Evolutionary conservation across 1,140 invertebrate species (phyloP).

Genomic region (Patella vulgata): DNA sequence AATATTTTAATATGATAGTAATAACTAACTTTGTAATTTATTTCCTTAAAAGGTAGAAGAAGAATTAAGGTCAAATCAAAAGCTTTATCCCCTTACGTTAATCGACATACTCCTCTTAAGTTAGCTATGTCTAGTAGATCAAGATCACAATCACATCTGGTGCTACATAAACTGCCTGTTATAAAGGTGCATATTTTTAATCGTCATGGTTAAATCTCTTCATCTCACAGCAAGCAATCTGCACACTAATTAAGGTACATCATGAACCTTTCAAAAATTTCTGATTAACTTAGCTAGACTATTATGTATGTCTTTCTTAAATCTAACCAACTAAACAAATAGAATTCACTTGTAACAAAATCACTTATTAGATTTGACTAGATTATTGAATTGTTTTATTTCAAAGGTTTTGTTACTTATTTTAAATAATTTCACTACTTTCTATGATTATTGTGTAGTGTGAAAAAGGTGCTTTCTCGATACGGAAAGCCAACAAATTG

Average conservation of each 20-base stretch:
- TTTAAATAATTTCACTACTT: too few relatives aligned
- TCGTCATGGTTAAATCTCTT: not conserved
- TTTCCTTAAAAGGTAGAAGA: not conserved
- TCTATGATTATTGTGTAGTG: too few relatives aligned
- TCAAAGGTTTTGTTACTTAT: too few relatives aligned
- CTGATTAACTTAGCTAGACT: not conserved
- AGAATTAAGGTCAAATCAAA: not conserved
- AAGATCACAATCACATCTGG: not conserved
- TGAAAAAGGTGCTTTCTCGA: too few relatives aligned
- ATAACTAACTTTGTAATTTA: too few relatives aligned
- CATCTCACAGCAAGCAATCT: not conserved
- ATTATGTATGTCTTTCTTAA: not conserved
- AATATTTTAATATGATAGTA: too few relatives aligned
- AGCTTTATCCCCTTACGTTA: too few relatives aligned
- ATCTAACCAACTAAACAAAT: not conserved
- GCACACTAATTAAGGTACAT: not conserved
- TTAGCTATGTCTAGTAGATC: not conserved
- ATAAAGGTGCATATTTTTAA: constrained; percentile 6
- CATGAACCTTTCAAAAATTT: constrained; percentile 1
- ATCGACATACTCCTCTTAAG: not conserved
- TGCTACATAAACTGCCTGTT: constrained; percentile 2
- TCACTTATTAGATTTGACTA: not conserved
- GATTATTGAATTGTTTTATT: not conserved
- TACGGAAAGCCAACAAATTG: too few relatives aligned
- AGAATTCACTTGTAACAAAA: not conserved